Percentiles rank a stretch among this genome's conserved stretches.
These are phyloP conservation scores for Nomada flava DNA, from an alignment of 2,888 invertebrate species.

Conservation along the genomic window DNA sequence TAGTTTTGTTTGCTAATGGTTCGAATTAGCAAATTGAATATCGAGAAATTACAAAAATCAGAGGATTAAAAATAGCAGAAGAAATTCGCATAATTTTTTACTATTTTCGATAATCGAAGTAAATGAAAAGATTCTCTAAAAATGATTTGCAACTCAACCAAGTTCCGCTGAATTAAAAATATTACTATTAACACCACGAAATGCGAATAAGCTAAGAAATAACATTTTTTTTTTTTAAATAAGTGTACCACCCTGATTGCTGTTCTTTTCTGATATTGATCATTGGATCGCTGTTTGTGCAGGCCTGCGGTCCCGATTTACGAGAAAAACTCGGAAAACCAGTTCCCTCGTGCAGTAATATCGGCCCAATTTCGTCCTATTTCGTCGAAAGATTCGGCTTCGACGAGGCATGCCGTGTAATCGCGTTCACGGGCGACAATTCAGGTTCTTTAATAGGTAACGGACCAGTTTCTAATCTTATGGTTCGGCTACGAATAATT, in stretches of 20 bases:
- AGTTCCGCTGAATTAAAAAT: no score
- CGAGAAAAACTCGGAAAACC: slow-evolving; percentile 90
- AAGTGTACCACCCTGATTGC: neutral
- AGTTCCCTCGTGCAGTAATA: slow-evolving; percentile 88
- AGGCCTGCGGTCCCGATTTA: slow-evolving; percentile 92
- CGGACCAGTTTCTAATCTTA: neutral
- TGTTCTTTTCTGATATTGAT: slow-evolving; percentile 1
- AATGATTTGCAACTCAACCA: no score
- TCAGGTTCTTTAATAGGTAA: slow-evolving; percentile 93
- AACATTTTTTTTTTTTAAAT: neutral
- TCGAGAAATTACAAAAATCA: no score
- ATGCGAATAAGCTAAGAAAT: neutral
- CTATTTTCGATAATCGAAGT: no score
- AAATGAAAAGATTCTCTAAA: no score
- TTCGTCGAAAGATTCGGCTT: slow-evolving; percentile 95
- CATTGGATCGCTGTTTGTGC: slow-evolving; percentile 56
- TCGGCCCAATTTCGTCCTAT: slow-evolving; percentile 92
- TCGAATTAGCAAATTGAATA: no score
- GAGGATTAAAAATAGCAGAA: no score
- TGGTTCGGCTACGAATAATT: slow-evolving; percentile 6
- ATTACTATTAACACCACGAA: no score
- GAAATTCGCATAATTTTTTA: no score
- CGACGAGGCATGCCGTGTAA: slow-evolving; percentile 90
- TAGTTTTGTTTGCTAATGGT: no score
- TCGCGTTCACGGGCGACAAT: slow-evolving; percentile 98